phyloP scores from a whole-genome alignment of 2,888 invertebrate genomes.

The Trichopria drosophilae region DNA sequence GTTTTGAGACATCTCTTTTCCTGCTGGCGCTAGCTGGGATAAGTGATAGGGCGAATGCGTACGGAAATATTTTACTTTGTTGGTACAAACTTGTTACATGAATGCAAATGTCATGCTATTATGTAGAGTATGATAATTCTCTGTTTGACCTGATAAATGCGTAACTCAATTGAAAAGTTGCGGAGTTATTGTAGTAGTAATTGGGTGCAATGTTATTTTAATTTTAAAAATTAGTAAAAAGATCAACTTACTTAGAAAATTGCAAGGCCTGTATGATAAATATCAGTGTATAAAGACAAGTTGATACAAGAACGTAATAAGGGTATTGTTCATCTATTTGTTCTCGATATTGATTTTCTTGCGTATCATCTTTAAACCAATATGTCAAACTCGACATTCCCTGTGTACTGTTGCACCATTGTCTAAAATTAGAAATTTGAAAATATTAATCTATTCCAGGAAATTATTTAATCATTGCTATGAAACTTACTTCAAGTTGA shows the following conservation, averaged over 20 bases:
- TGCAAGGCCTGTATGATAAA: slow-evolving; percentile 79
- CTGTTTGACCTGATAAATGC: too few species aligned
- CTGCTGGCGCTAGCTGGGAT: too few species aligned
- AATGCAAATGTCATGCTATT: too few species aligned
- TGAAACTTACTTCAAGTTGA: slow-evolving; percentile 73
- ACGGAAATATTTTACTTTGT: too few species aligned
- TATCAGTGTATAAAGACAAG: slow-evolving; percentile 75
- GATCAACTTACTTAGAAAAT: slow-evolving; percentile 74
- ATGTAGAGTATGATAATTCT: too few species aligned
- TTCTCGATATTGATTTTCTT: slow-evolving; percentile 78
- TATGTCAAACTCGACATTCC: slow-evolving; percentile 80
- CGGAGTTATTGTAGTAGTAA: too few species aligned
- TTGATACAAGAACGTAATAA: slow-evolving; percentile 80
- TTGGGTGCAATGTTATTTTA: slow-evolving; percentile 7
- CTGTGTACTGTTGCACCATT: slow-evolving; percentile 65
- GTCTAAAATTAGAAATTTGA: slow-evolving; percentile 53
- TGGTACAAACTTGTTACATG: too few species aligned
- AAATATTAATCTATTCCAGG: slow-evolving; percentile 7
- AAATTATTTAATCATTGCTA: slow-evolving; percentile 1
- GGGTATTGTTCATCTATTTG: slow-evolving; percentile 83
- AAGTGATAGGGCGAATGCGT: too few species aligned
- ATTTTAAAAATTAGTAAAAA: background rate
- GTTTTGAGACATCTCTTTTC: too few species aligned
- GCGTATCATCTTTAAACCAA: slow-evolving; percentile 75
- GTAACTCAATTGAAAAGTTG: too few species aligned